Evolutionary conservation across 92 coral and sea anemone genomes (phyloP).

Genomic region (Siderastrea radians): DNA sequence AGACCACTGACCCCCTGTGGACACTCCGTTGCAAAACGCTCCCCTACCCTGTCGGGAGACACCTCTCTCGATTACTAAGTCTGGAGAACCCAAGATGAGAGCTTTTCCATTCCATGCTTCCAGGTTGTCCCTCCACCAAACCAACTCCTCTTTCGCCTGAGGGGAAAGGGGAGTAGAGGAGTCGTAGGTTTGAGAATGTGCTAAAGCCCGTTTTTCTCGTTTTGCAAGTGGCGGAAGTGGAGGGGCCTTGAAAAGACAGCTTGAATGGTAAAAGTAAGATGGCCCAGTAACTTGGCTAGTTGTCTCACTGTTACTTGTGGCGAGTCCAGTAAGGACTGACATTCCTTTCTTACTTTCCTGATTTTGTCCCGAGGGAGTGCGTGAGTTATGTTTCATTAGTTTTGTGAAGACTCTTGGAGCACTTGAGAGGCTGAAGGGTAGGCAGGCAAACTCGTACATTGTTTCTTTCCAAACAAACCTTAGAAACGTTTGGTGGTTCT

Average conservation of each 20-base stretch:
- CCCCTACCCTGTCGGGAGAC: conserved; percentile 74
- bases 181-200: conserved; percentile 51
- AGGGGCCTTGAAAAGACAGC: conserved; percentile 67
- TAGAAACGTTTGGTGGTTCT: conserved; percentile 45
- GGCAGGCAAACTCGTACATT: conserved; percentile 55
- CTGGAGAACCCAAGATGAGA: conserved; percentile 55
- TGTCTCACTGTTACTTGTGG: conserved; percentile 25
- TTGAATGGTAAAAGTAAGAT: conserved; percentile 47
- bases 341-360: conserved; percentile 15
- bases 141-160: conserved; percentile 62
- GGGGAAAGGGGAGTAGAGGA: conserved; percentile 43
- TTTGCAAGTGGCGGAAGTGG: conserved; percentile 62
- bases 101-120: conserved; percentile 82
- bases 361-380: conserved; percentile 27
- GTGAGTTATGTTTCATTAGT: conserved; percentile 35
- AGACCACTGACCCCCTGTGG: conserved; percentile 69
- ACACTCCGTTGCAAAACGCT: conserved; percentile 67
- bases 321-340: conserved; percentile 30
- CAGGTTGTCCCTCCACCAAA: conserved; percentile 77
- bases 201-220: conserved; percentile 61
- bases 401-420: conserved; percentile 69
- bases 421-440: conserved; percentile 59
- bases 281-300: conserved; percentile 52
- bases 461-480: conserved; percentile 45
- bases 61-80: conserved; percentile 73